Percentiles rank a stretch among this genome's conserved stretches.
Conservation (phyloP, 2,888 invertebrate species). For the Macroteleia sp. region DNA sequence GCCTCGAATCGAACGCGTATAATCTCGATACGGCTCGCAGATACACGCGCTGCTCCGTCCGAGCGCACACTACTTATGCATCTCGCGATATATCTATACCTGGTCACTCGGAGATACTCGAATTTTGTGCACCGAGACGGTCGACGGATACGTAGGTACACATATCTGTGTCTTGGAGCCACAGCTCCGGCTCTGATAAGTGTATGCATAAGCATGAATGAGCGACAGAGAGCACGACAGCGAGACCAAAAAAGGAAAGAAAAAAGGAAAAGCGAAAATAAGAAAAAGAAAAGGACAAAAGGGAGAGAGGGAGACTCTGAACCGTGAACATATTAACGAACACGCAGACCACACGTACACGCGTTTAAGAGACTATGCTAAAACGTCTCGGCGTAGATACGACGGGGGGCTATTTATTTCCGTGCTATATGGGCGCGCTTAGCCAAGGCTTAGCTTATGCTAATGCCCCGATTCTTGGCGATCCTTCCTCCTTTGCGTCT, state of each 20-base stretch:
- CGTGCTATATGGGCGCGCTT: constrained; percentile 81
- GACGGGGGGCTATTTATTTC: constrained; percentile 80
- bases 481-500: constrained; percentile 67
- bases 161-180: constrained; percentile 29
- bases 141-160: constrained; percentile 44
- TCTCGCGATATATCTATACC: constrained; percentile 57
- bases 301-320: constrained; percentile 57
- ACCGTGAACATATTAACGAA: constrained; percentile 65
- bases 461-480: constrained; percentile 77
- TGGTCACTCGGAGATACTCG: constrained; percentile 49
- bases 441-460: constrained; percentile 79
- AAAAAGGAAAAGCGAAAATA: constrained; percentile 13
- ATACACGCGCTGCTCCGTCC: constrained; percentile 41
- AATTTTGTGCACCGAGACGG: constrained; percentile 57
- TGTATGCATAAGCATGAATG: constrained; percentile 51
- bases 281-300: constrained; percentile 13
- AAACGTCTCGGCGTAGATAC: constrained; percentile 74
- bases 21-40: constrained; percentile 54
- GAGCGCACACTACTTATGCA: constrained; percentile 53
- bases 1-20: no score
- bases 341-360: constrained; percentile 64
- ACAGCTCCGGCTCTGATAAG: constrained; percentile 45
- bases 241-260: constrained; percentile 13
- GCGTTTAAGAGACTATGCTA: constrained; percentile 68
- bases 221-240: constrained; percentile 42